A percentile compares a stretch with the other conserved stretches of the same genome.
phyloP scores from a whole-genome alignment of 1,140 invertebrate genomes.

The Galleria mellonella region DNA sequence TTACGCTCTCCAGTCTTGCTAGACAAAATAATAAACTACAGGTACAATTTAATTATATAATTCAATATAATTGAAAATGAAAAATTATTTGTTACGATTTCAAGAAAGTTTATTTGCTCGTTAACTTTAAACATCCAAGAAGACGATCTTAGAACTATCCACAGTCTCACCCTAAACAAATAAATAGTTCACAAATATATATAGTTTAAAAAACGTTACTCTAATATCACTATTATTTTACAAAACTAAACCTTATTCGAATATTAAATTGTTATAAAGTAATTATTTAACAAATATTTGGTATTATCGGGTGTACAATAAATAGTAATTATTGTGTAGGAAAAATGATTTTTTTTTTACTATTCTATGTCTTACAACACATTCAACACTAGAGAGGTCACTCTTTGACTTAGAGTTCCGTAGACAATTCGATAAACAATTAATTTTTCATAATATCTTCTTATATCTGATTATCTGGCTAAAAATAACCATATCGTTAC shows the following conservation, averaged over 20 bases:
- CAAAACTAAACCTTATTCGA: conserved; percentile 28
- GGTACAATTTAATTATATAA: background rate
- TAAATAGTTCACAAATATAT: conserved; percentile 67
- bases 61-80: too few relatives aligned
- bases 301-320: conserved; percentile 16
- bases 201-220: conserved; percentile 57
- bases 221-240: conserved; percentile 69
- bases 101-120: conserved; percentile 61
- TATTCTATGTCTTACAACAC: too few relatives aligned
- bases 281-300: conserved; percentile 37
- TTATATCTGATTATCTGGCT: too few relatives aligned
- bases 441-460: too few relatives aligned
- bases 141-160: conserved; percentile 56
- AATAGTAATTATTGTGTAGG: background rate
- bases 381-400: too few relatives aligned
- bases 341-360: background rate
- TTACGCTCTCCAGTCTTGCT: too few relatives aligned
- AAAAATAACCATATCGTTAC: too few relatives aligned
- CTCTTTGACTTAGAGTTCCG: too few relatives aligned
- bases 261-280: conserved; percentile 18
- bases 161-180: conserved; percentile 58
- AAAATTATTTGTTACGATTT: conserved; percentile 5
- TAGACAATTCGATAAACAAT: too few relatives aligned
- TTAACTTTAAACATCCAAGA: conserved; percentile 64
- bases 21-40: too few relatives aligned